These are phyloP conservation scores for Carcharodon carcharias DNA, from an alignment of 2,797 vertebrate genomes.

Conservation along the genomic window DNA sequence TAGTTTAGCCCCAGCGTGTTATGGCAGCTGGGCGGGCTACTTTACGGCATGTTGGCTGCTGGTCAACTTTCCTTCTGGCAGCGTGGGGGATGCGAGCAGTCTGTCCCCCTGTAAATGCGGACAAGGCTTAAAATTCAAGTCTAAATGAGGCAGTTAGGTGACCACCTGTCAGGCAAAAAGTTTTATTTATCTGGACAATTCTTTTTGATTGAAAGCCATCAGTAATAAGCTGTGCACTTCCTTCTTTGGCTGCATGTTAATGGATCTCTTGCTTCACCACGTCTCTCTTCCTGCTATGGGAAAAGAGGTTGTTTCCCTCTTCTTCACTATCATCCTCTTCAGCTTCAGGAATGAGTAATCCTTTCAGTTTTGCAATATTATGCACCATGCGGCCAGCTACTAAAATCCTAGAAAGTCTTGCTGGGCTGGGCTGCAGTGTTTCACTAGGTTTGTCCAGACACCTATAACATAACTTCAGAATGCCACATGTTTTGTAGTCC, in stretches of 20 bases:
- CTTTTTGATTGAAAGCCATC: neutral
- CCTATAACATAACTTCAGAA: neutral
- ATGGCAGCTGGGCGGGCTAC: too few relatives aligned
- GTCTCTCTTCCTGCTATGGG: neutral
- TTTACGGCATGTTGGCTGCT: too few relatives aligned
- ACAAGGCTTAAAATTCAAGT: neutral
- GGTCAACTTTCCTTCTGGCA: too few relatives aligned
- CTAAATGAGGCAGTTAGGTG: neutral
- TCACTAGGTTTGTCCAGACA: neutral
- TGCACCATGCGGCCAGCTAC: neutral
- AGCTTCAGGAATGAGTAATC: neutral
- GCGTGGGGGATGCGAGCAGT: too few relatives aligned
- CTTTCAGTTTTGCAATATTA: neutral
- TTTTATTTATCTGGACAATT: neutral
- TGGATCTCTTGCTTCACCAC: neutral
- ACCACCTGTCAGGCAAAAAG: neutral
- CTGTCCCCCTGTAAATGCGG: too few relatives aligned
- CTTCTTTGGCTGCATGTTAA: neutral
- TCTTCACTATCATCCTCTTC: neutral
- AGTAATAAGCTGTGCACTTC: neutral
- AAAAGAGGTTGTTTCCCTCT: neutral
- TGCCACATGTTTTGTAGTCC: neutral
- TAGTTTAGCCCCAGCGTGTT: too few relatives aligned
- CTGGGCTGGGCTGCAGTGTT: neutral
- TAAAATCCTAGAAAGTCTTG: neutral